phyloP scores from a whole-genome alignment of 1,140 invertebrate genomes.

The Gerris buenoi region DNA sequence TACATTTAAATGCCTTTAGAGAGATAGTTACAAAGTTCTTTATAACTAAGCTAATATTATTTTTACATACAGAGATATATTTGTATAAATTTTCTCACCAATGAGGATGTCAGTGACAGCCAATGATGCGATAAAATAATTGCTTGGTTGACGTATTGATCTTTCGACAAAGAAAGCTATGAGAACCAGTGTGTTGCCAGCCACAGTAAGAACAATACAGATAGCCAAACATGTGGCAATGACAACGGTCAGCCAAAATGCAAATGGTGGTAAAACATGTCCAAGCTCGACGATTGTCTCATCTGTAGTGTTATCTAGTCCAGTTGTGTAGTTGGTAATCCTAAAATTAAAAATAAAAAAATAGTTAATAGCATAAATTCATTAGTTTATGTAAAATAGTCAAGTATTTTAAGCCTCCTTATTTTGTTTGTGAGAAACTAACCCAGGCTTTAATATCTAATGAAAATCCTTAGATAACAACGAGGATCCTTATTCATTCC shows the following conservation, averaged over 20 bases:
- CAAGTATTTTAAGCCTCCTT: no score
- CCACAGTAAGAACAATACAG: conserved; percentile 81
- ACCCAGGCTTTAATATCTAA: no score
- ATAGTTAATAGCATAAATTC: no score
- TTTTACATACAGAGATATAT: no score
- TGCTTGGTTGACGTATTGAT: conserved; percentile 93
- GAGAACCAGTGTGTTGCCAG: conserved; percentile 91
- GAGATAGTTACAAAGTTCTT: no score
- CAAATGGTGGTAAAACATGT: conserved; percentile 64
- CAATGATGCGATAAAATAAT: conserved; percentile 97
- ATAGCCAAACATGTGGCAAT: conserved; percentile 78
- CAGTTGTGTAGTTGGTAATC: not conserved
- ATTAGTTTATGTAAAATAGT: no score
- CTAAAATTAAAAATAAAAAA: not conserved
- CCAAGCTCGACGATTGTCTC: conserved; percentile 23
- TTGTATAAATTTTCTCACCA: no score
- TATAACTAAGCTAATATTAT: no score
- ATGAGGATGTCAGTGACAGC: conserved; percentile 97
- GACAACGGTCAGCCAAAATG: conserved; percentile 77
- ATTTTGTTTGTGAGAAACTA: no score
- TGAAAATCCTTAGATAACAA: no score
- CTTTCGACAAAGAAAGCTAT: conserved; percentile 92
- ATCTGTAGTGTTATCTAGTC: not conserved
- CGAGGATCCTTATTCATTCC: no score
- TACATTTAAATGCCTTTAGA: not conserved